These are phyloP conservation scores for Pararge aegeria DNA, from an alignment of 1,140 invertebrate genomes.

Conservation along the genomic window DNA sequence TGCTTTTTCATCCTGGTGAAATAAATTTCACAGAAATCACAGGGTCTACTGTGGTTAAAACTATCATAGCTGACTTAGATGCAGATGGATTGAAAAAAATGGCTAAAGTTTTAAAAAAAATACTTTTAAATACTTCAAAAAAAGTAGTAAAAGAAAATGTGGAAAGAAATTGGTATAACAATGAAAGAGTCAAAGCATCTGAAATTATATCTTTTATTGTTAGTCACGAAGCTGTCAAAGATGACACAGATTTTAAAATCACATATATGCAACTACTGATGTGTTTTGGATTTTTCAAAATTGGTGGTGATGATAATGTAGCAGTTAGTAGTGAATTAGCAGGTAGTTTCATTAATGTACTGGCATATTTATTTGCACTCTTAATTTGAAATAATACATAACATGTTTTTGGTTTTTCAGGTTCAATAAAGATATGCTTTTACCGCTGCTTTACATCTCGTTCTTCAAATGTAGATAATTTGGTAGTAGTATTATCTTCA, in stretches of 20 bases:
- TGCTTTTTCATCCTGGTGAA: slow-evolving; percentile 84
- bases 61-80: slow-evolving; percentile 81
- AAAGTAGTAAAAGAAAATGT: slow-evolving; percentile 72
- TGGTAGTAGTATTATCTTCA: slow-evolving; percentile 79
- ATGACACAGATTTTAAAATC: slow-evolving; percentile 83
- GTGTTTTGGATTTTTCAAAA: slow-evolving; percentile 83
- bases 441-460: slow-evolving; percentile 83
- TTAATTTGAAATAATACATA: too few relatives aligned
- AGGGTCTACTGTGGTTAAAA: slow-evolving; percentile 82
- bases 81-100: slow-evolving; percentile 83
- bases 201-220: slow-evolving; percentile 84
- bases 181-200: slow-evolving; percentile 83
- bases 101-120: slow-evolving; percentile 80
- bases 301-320: slow-evolving; percentile 72
- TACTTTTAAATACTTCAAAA: slow-evolving; percentile 78
- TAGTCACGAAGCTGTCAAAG: slow-evolving; percentile 80
- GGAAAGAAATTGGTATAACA: slow-evolving; percentile 82
- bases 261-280: slow-evolving; percentile 84
- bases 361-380: too few relatives aligned
- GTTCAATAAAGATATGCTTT: slow-evolving; percentile 81
- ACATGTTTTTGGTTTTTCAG: slow-evolving; percentile 67
- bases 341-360: slow-evolving; percentile 64
- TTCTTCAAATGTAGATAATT: slow-evolving; percentile 81
- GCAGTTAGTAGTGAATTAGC: slow-evolving; percentile 80
- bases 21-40: slow-evolving; percentile 87